Evolutionary conservation across 2,113 vertebrate species (phyloP).

Genomic region (Pelvicachromis taeniatus): DNA sequence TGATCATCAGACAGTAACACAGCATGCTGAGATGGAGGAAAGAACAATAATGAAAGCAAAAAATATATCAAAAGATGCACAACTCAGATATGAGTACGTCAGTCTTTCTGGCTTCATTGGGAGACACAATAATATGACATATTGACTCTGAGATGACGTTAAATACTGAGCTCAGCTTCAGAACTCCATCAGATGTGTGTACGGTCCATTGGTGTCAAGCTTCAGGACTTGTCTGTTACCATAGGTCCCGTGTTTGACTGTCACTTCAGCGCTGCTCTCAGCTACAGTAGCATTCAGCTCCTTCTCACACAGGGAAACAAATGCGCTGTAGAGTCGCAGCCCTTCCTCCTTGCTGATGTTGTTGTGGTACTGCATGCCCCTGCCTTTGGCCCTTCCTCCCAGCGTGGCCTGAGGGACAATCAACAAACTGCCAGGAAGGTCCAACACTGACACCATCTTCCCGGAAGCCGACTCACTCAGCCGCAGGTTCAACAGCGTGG

Average conservation of each 20-base stretch:
- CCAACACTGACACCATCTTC: slow-evolving; percentile 79
- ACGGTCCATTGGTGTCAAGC: slow-evolving; percentile 91
- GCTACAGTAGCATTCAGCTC: slow-evolving; percentile 60
- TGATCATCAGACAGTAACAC: neutral
- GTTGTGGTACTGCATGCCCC: slow-evolving; percentile 88
- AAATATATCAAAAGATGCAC: neutral
- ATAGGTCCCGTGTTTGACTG: slow-evolving; percentile 83
- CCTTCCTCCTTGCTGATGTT: slow-evolving; percentile 89
- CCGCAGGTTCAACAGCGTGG: slow-evolving; percentile 81
- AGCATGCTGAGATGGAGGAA: rapidly evolving
- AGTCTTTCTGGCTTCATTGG: neutral
- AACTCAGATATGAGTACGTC: neutral
- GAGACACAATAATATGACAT: neutral
- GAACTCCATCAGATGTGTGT: slow-evolving; percentile 91
- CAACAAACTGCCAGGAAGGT: slow-evolving; percentile 84
- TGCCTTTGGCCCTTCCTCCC: slow-evolving; percentile 84
- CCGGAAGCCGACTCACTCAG: slow-evolving; percentile 84
- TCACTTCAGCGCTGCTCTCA: slow-evolving; percentile 48
- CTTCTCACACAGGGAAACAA: slow-evolving; percentile 82
- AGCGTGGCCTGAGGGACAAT: slow-evolving; percentile 92
- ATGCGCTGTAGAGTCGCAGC: slow-evolving; percentile 78
- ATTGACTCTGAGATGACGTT: rapidly evolving
- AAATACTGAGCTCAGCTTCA: slow-evolving; percentile 32
- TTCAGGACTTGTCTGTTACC: slow-evolving; percentile 91
- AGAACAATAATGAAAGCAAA: rapidly evolving